phyloP scores from a whole-genome alignment of 2,888 invertebrate genomes.

The Cyclophora punctaria region DNA sequence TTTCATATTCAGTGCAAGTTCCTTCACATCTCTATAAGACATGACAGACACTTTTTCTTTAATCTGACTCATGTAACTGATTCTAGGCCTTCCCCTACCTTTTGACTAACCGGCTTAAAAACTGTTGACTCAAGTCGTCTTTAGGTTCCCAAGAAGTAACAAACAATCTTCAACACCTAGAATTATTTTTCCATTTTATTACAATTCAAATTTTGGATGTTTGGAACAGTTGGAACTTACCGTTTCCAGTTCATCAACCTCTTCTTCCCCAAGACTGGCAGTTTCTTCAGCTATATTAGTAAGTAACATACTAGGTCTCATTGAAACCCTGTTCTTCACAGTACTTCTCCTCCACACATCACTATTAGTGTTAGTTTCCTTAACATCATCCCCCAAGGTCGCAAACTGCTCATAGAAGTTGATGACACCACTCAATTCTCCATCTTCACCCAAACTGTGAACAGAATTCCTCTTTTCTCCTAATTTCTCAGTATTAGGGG shows the following conservation, averaged over 20 bases:
- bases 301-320: slow-evolving; percentile 57
- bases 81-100: too few relatives aligned
- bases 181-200: too few relatives aligned
- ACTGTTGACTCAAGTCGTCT: too few relatives aligned
- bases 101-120: too few relatives aligned
- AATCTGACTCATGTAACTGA: too few relatives aligned
- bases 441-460: slow-evolving; percentile 31
- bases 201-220: too few relatives aligned
- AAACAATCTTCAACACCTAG: too few relatives aligned
- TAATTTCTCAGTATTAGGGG: neutral
- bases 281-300: slow-evolving; percentile 63
- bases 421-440: slow-evolving; percentile 41
- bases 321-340: slow-evolving; percentile 50
- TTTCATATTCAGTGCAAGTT: too few relatives aligned
- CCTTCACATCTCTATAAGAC: too few relatives aligned
- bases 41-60: too few relatives aligned
- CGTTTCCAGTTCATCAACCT: slow-evolving; percentile 50
- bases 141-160: too few relatives aligned
- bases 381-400: slow-evolving; percentile 44
- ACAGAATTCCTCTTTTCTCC: slow-evolving; percentile 14
- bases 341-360: slow-evolving; percentile 38
- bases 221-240: slow-evolving; percentile 32
- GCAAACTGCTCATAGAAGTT: slow-evolving; percentile 69
- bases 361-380: slow-evolving; percentile 24
- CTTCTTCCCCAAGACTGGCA: slow-evolving; percentile 27